Evolutionary conservation across 2,888 invertebrate genomes (phyloP), one percentile per base, ranked within the genome.

Genomic region (Ommatoiulus sabulosus): DNA sequence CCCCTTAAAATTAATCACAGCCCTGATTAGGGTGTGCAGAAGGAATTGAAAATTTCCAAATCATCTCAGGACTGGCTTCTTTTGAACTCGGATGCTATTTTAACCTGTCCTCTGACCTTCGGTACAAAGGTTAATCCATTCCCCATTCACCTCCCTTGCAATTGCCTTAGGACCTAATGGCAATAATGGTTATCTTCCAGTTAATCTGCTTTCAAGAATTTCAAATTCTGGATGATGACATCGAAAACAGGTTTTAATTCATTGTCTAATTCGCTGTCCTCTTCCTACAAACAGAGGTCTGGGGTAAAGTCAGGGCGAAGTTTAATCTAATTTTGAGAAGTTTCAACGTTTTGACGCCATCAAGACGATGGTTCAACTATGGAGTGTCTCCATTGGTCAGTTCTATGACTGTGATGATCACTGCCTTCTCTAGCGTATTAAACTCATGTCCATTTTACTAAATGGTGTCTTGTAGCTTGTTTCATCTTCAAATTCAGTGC

Each of bases 201-300:
- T 63, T n/a, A n/a, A 63, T 63, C 57, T n/a, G 57, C n/a, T 52
- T 52, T 52, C 6, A 52, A 52, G 46, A 46, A 8, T 8, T 46
- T 46, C 4, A 46, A 46, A 8, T 46, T 46, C n/a, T 63, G 57
- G n/a, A 63, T 63, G n/a, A n/a, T 63, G 57, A 63, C 17, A 63
- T 63, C n/a, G 57, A 63, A n/a, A 63, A 63, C 57, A 63, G 57
- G 57, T 63, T 63, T 63, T 63, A 63, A 63, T 15, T 63, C 57
- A n/a, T 2, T 63, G 57, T 63, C 15, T n/a, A 63, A 63, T 1
- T 46, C 46, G n/a, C 5, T n/a, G n/a, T 63, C n/a, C 57, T n/a
- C 3, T 17, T 63, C n/a, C n/a, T n/a, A 63, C n/a, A 63, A 63
- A 12, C n/a, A n/a, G 17, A 63, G 2, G 57, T 63, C 57, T 63